These are phyloP conservation scores for Oxyruncus cristatus DNA, from an alignment of 2,113 vertebrate genomes.

Conservation along the genomic window DNA sequence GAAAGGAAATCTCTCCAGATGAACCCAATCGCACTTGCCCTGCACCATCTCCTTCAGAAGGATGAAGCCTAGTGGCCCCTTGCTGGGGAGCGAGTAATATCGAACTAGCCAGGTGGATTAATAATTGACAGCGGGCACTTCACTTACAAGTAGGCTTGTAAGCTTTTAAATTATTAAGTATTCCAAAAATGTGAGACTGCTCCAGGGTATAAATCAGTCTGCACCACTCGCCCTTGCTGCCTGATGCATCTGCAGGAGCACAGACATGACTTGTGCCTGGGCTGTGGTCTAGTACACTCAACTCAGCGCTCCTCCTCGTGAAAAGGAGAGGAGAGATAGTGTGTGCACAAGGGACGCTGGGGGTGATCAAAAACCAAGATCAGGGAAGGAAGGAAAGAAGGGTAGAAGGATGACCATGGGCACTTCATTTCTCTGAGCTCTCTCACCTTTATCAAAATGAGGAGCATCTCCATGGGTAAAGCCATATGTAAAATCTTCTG, in stretches of 20 bases:
- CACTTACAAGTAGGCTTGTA: neutral
- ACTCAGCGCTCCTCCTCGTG: accelerated
- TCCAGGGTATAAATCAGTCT: neutral
- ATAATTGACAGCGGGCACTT: constrained; percentile 9
- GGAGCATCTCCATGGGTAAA: neutral
- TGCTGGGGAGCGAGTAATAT: neutral
- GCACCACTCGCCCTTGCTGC: neutral
- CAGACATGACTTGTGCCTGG: neutral
- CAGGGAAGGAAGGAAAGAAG: neutral
- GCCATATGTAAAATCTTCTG: neutral
- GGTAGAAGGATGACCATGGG: neutral
- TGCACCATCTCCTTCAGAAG: neutral
- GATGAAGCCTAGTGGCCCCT: neutral
- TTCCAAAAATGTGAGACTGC: constrained; percentile 8
- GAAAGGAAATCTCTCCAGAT: neutral
- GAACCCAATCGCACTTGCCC: neutral
- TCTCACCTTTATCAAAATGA: neutral
- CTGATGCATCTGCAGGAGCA: neutral
- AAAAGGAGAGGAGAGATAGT: neutral
- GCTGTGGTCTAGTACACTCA: neutral
- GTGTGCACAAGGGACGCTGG: no score
- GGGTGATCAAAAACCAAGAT: neutral
- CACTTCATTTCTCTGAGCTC: neutral
- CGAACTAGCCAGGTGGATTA: neutral
- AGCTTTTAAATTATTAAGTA: constrained; percentile 48